These are phyloP conservation scores for Liopterus haemorrhoidalis DNA, from an alignment of 2,888 invertebrate species.

Conservation along the genomic window DNA sequence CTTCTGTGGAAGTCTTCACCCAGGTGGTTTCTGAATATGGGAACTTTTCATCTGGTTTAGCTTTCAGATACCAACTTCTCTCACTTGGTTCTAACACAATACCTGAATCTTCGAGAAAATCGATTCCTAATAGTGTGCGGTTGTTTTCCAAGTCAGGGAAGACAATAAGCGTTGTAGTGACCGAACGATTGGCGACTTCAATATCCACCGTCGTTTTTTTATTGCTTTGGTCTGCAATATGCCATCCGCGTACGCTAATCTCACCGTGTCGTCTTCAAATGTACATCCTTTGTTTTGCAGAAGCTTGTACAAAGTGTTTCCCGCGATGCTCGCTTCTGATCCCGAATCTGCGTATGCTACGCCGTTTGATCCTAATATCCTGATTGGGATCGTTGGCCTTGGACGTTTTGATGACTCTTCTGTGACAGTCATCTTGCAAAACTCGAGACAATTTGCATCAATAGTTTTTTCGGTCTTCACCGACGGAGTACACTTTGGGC, in stretches of 20 bases:
- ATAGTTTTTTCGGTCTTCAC: too few relatives aligned
- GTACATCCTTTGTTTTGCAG: constrained; percentile 3
- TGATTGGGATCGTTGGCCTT: constrained; percentile 4
- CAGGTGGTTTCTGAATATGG: too few relatives aligned
- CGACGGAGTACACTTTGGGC: too few relatives aligned
- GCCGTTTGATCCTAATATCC: constrained; percentile 6
- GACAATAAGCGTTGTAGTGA: background rate
- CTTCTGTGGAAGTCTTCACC: too few relatives aligned
- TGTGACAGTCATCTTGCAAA: background rate
- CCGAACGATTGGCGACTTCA: background rate
- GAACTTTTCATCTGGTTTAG: background rate
- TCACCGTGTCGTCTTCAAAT: background rate
- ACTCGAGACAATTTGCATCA: background rate
- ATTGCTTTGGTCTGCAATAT: background rate
- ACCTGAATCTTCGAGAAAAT: constrained; percentile 3
- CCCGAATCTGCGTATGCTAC: constrained; percentile 7
- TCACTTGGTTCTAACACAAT: background rate
- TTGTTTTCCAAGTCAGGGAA: constrained; percentile 2
- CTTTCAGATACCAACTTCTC: background rate
- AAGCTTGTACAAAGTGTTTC: constrained; percentile 1
- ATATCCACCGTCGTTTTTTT: constrained; percentile 1
- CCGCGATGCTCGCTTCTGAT: constrained; percentile 10
- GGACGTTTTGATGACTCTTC: too few relatives aligned
- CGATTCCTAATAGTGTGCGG: constrained; percentile 1
- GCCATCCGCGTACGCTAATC: constrained; percentile 4